A percentile compares a stretch with the other conserved stretches of the same genome.
Conservation (phyloP, 2,113 vertebrate genomes). For the Neolamprologus fasciatus region DNA sequence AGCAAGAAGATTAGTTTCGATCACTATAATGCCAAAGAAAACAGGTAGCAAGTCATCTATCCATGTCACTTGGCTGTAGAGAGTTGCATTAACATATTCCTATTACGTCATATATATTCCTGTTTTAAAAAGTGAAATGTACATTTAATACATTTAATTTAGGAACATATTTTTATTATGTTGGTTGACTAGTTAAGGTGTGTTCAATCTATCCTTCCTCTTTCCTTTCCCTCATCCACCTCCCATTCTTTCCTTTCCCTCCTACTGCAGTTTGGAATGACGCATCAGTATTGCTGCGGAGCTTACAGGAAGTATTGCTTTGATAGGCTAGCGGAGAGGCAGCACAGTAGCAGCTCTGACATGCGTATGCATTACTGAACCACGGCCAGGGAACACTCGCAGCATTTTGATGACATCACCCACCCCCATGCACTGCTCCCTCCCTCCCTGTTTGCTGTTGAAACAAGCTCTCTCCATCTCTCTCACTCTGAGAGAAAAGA, state of each 20-base stretch:
- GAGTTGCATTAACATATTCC: background rate
- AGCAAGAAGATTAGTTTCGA: background rate
- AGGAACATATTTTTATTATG: background rate
- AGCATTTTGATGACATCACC: constrained; percentile 76
- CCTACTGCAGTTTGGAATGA: constrained; percentile 70
- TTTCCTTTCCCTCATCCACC: background rate
- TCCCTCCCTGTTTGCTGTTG: constrained; percentile 45
- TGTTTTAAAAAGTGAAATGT: background rate
- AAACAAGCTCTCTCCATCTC: constrained; percentile 34
- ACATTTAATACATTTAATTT: background rate
- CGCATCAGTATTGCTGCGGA: constrained; percentile 65
- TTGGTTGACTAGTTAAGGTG: background rate
- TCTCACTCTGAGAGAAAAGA: constrained; percentile 33
- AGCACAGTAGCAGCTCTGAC: constrained; percentile 59
- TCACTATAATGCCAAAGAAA: background rate
- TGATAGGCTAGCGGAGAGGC: constrained; percentile 51
- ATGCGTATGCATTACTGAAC: constrained; percentile 63
- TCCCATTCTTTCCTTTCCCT: constrained; percentile 30
- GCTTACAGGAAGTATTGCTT: constrained; percentile 65
- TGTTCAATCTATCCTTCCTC: background rate
- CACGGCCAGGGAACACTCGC: constrained; percentile 64
- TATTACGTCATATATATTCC: background rate
- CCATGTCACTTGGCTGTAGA: background rate
- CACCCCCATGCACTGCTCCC: constrained; percentile 7
- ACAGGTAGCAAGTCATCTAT: background rate